phyloP scores from a whole-genome alignment of 2,888 invertebrate genomes.

The Linnaemya vulpina region DNA sequence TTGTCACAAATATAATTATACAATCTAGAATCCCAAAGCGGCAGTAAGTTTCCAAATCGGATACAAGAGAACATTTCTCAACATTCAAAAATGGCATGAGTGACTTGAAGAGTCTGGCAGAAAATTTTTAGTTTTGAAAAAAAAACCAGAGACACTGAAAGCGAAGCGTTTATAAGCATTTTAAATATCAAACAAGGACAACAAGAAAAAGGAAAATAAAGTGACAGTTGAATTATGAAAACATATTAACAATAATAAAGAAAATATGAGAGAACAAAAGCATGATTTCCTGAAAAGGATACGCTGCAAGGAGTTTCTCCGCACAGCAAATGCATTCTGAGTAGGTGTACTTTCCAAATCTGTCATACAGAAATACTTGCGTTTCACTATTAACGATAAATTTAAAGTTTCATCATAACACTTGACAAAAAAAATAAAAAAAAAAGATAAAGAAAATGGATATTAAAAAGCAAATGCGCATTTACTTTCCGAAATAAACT shows the following conservation, averaged over 20 bases:
- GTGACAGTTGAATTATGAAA: slow-evolving; percentile 11
- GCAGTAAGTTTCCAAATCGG: slow-evolving; percentile 25
- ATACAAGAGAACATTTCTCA: slow-evolving; percentile 76
- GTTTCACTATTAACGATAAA: neutral
- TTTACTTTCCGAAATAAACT: slow-evolving; percentile 38
- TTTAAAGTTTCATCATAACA: slow-evolving; percentile 2
- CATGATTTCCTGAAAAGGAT: neutral
- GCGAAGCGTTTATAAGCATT: neutral
- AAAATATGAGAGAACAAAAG: neutral
- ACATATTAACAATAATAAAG: neutral
- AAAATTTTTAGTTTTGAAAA: slow-evolving; percentile 74
- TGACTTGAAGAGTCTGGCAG: slow-evolving; percentile 59
- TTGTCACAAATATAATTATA: slow-evolving; percentile 11
- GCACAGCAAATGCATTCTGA: slow-evolving; percentile 12
- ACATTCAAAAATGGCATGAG: slow-evolving; percentile 78
- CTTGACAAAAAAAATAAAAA: neutral
- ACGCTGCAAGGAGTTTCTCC: neutral
- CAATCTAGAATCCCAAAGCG: neutral
- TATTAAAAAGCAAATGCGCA: slow-evolving; percentile 21
- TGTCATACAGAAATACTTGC: neutral
- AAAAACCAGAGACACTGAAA: neutral
- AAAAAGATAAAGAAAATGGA: neutral
- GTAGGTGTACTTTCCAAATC: slow-evolving; percentile 1
- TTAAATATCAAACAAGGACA: slow-evolving; percentile 51
- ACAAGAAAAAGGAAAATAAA: neutral